phyloP scores from a whole-genome alignment of 1,140 invertebrate genomes.

The Apis florea region DNA sequence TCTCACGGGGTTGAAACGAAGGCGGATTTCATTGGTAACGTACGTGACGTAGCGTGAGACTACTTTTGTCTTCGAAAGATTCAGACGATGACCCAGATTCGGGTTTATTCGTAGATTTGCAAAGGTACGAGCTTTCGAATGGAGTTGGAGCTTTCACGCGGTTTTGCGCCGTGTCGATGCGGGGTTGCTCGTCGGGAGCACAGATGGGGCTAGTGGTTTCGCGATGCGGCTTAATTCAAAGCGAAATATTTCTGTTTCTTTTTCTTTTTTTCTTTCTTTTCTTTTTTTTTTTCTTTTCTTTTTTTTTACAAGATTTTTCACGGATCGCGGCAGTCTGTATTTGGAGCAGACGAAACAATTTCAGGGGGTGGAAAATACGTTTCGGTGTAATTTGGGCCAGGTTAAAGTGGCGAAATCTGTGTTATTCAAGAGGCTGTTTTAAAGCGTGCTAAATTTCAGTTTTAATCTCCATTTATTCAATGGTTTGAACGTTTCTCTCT shows the following conservation, averaged over 20 bases:
- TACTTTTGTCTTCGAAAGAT: background rate
- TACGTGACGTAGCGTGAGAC: constrained; percentile 1
- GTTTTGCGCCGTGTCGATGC: background rate
- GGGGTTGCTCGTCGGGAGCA: constrained; percentile 58
- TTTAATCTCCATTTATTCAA: background rate
- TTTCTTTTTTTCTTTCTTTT: too few relatives aligned
- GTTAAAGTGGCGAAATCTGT: background rate
- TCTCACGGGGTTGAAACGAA: background rate
- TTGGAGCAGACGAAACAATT: background rate
- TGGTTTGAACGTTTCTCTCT: background rate
- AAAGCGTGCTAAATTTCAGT: background rate
- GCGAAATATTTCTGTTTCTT: background rate
- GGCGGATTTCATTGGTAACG: background rate
- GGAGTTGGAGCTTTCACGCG: constrained; percentile 28
- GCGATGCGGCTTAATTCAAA: background rate
- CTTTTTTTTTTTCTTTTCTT: background rate
- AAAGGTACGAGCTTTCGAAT: constrained; percentile 10
- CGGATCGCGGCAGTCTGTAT: background rate
- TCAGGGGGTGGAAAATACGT: background rate
- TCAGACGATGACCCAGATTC: constrained; percentile 21
- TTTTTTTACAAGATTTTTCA: background rate
- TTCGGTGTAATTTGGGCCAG: background rate
- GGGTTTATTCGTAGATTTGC: background rate
- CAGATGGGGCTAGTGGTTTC: constrained; percentile 70
- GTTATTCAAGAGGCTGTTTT: background rate